Conservation (phyloP, 1,140 invertebrate genomes). For the Zaprionus kolodkinae region DNA sequence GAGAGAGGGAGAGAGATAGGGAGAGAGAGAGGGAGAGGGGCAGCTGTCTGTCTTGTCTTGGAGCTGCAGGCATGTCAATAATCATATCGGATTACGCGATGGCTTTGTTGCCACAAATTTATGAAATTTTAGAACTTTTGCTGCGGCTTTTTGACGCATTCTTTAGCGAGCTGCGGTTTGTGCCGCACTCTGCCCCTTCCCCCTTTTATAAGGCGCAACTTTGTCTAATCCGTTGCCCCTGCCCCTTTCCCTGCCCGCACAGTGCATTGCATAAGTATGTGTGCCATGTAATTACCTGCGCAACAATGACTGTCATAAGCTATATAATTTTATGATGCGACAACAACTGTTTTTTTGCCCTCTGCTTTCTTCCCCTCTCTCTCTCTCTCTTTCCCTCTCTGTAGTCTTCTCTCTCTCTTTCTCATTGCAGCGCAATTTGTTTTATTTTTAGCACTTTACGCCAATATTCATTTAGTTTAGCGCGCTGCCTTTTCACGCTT, state of each 20-base stretch:
- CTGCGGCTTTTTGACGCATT: slow-evolving; percentile 82
- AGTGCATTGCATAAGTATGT: slow-evolving; percentile 7
- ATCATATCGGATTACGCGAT: slow-evolving; percentile 81
- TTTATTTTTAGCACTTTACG: slow-evolving; percentile 56
- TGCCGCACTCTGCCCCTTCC: not conserved
- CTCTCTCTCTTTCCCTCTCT: not conserved
- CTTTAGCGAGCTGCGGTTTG: slow-evolving; percentile 57
- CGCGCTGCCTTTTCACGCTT: slow-evolving; percentile 2
- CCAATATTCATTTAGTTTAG: slow-evolving; percentile 49
- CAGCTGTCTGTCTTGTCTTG: slow-evolving; percentile 10
- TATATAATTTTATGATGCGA: slow-evolving; percentile 40
- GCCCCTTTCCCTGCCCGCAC: not conserved
- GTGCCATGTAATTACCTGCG: slow-evolving; percentile 21
- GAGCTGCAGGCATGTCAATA: slow-evolving; percentile 77
- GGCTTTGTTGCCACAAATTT: slow-evolving; percentile 81
- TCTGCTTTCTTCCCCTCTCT: not conserved
- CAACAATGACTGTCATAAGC: slow-evolving; percentile 55
- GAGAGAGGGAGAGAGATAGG: not conserved
- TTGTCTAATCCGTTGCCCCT: slow-evolving; percentile 10
- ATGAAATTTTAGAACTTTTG: slow-evolving; percentile 82
- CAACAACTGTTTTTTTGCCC: slow-evolving; percentile 6
- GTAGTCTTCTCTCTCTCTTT: no score
- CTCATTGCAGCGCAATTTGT: slow-evolving; percentile 13
- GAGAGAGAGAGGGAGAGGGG: not conserved
- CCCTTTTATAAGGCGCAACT: not conserved